phyloP scores from a whole-genome alignment of 1,140 invertebrate species.

The Papilio helenus region DNA sequence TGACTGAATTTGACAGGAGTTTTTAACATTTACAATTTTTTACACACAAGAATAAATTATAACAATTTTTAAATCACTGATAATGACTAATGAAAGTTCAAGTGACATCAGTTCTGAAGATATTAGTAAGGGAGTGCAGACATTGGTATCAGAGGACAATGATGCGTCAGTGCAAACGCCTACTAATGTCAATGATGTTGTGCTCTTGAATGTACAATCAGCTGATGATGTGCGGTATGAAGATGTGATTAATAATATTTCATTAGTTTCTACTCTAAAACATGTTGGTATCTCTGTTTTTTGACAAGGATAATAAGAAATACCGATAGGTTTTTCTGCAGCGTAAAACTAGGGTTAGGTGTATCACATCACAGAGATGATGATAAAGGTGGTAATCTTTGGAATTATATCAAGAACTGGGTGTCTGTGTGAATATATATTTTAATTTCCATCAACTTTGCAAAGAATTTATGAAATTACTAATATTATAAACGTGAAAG shows the following conservation, averaged over 20 bases:
- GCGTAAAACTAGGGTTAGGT: no score
- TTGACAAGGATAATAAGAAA: no score
- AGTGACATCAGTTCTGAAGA: slow-evolving; percentile 1
- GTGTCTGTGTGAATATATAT: no score
- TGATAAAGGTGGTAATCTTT: no score
- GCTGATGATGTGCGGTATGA: slow-evolving; percentile 63
- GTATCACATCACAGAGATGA: no score
- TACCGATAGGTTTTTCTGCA: no score
- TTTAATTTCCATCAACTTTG: no score
- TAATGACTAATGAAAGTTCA: slow-evolving; percentile 1
- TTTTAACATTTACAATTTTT: neutral
- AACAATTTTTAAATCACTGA: neutral
- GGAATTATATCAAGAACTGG: no score
- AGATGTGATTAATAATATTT: neutral
- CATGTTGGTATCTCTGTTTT: no score
- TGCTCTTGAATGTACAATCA: slow-evolving; percentile 57
- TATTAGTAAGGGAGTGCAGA: neutral
- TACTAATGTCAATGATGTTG: slow-evolving; percentile 55
- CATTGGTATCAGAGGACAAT: neutral
- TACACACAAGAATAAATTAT: neutral
- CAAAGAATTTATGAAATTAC: no score
- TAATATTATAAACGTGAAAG: no score
- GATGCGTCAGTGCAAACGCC: slow-evolving; percentile 40
- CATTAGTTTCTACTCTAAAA: no score
- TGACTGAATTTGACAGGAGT: neutral